Conservation (phyloP, 1,140 invertebrate species). For the Drosophila repletoides region DNA sequence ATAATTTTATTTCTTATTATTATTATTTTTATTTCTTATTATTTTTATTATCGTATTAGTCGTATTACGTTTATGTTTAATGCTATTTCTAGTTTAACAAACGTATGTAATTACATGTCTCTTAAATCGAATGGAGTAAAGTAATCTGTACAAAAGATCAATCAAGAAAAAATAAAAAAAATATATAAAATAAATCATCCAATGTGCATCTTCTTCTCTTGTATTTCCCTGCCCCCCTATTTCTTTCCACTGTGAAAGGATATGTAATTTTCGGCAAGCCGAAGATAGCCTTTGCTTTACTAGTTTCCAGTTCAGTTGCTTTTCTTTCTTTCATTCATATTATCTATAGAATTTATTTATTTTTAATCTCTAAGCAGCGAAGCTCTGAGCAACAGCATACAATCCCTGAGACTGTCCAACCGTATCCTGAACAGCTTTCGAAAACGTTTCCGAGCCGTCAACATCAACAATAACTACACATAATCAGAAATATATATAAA, state of each 20-base stretch:
- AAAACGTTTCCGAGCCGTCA: constrained; percentile 24
- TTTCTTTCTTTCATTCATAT: not conserved
- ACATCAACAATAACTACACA: constrained; percentile 3
- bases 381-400: constrained; percentile 22
- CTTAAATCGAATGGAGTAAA: constrained; percentile 61
- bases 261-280: too few species aligned
- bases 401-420: constrained; percentile 53
- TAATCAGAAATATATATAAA: constrained; percentile 1
- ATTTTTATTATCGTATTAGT: constrained; percentile 33
- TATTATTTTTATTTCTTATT: constrained; percentile 55
- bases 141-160: constrained; percentile 69
- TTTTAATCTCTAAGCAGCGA: constrained; percentile 12
- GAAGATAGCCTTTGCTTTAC: too few species aligned
- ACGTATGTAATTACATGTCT: constrained; percentile 65
- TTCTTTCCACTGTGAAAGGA: too few species aligned
- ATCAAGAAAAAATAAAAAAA: constrained; percentile 5
- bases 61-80: constrained; percentile 74
- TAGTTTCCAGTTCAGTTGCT: not conserved
- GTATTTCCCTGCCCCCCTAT: not conserved
- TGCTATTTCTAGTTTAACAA: constrained; percentile 64
- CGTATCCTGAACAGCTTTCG: constrained; percentile 45
- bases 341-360: constrained; percentile 2
- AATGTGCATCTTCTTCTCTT: not conserved
- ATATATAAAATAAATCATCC: not conserved
- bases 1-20: constrained; percentile 27